Evolutionary conservation across 2,797 vertebrate species (phyloP), one percentile per base, ranked within the genome.

Genomic region (Echiichthys vipera): DNA sequence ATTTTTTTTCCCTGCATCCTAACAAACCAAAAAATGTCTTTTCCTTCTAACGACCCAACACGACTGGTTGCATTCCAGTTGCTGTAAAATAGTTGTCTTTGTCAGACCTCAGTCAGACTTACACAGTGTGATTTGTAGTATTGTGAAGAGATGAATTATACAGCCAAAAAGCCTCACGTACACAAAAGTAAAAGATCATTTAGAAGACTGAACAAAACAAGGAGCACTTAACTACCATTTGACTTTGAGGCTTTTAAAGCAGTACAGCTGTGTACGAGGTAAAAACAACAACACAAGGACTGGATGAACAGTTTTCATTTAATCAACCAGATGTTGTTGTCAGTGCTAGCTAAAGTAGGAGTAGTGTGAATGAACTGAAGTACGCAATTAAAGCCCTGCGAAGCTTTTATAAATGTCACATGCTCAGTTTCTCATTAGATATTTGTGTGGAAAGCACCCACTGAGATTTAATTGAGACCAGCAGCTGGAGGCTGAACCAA

Each of bases 311-410:
- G 62, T 30, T 29, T 46, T 54, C 57, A 37, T 46, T 62, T 25
- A 39, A 62, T 55, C 22, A 18, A 17, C 8, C 76, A 68, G 69
- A 63, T 68, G 58, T 57, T 40, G 42, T 57, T 43, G 40, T 29
- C 18, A 11, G 34, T 34, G 27, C 13, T 18, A 37, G 29, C 47
- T 49, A 18, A 55, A 54, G 36, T 46, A 42, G 27, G 24, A 25
- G 3, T 13, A n/a, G n/a, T 42, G 14, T 20, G 24, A 65, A 49
- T 62, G 49, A 24, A 34, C 56, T 47, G 7, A 49, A 65, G 51
- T 30, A 34, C 40, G 29, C 12, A 34, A 54, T 65, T 59, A 69
- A 47, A 51, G 42, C 30, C 24, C 22, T 3, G 7, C 37, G 22
- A 62, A 56, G 50, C 27, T 29, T 0, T 36, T 7, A 27, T 30